Evolutionary conservation across 2,888 invertebrate species (phyloP).

Genomic region (Synanthedon myopaeformis): DNA sequence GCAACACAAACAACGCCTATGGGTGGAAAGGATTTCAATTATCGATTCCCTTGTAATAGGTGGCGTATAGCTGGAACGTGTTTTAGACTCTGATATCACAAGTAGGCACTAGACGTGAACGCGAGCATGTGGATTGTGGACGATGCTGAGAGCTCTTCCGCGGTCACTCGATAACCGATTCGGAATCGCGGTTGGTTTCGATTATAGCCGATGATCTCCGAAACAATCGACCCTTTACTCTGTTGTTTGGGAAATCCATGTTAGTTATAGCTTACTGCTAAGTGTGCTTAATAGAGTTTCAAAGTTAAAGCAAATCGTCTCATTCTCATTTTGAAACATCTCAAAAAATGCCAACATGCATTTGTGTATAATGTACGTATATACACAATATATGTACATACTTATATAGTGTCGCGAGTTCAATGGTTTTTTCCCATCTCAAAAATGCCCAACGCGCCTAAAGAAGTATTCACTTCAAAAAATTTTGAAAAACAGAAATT

Average conservation of each 20-base stretch:
- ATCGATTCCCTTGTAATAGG: constrained; percentile 28
- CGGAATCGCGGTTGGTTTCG: constrained; percentile 43
- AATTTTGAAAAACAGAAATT: too few relatives aligned
- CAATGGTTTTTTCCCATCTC: too few relatives aligned
- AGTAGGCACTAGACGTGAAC: constrained; percentile 23
- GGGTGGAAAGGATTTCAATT: constrained; percentile 35
- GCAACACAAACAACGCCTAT: not conserved
- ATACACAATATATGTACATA: too few relatives aligned
- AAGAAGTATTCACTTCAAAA: too few relatives aligned
- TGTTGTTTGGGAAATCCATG: constrained; percentile 9
- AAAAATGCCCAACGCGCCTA: too few relatives aligned
- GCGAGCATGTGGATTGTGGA: constrained; percentile 23
- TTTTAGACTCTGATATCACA: constrained; percentile 26
- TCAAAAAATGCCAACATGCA: too few relatives aligned
- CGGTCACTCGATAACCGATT: constrained; percentile 42
- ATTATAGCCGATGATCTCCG: constrained; percentile 27
- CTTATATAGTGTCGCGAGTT: too few relatives aligned
- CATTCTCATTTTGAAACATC: too few relatives aligned
- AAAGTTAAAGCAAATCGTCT: too few relatives aligned
- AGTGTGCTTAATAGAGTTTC: too few relatives aligned
- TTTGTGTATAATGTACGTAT: too few relatives aligned
- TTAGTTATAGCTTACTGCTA: not conserved
- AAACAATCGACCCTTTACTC: constrained; percentile 33
- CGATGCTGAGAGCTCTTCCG: constrained; percentile 30
- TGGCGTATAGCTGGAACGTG: constrained; percentile 22